Percentiles rank a stretch among this genome's conserved stretches.
phyloP scores from a whole-genome alignment of 2,113 vertebrate genomes.

The rabbit (Oryctolagus cuniculus) region mOryCun1.1 NC_091433.1:131706001-131706500 shows the following conservation, averaged over 20 bases:
- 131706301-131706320: constrained; percentile 86
- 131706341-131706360: constrained; percentile 55
- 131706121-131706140: background rate
- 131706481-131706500: background rate
- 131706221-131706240: constrained; percentile 55
- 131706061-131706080: constrained; percentile 91
- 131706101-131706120: constrained; percentile 88
- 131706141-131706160: background rate
- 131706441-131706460: constrained; percentile 17
- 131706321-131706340: constrained; percentile 82
- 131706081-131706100: constrained; percentile 89
- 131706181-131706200: background rate
- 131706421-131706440: background rate
- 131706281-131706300: constrained; percentile 86
- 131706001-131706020: background rate
- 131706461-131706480: background rate
- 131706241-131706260: constrained; percentile 92
- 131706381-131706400: background rate
- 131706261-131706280: constrained; percentile 95
- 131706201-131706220: background rate
- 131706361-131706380: background rate
- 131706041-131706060: constrained; percentile 83
- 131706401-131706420: constrained; percentile 44
- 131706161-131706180: background rate
- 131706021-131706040: background rate